Base-by-base conservation (phyloP, 1,140 invertebrate genomes). In the Geopemphigus sp. region DNA sequence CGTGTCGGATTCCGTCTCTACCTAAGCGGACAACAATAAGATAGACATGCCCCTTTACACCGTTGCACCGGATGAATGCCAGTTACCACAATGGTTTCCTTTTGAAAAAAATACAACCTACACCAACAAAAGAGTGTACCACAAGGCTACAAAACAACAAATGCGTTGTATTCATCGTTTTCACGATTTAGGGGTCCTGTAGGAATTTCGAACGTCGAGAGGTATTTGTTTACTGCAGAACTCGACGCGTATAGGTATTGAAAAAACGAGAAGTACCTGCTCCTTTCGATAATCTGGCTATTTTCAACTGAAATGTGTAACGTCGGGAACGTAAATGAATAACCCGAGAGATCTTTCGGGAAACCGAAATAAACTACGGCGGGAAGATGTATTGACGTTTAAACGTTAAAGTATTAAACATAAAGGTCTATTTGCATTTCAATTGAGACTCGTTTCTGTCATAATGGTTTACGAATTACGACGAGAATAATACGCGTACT, bases 11-110 rank as follows among this genome's bases (percentile, higher is more conserved):
- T 59, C 56, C 56, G 26, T 2, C 4, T 32, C 5, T 64, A 50
- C 66, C 66, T 50, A 50, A 68, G 50, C 15, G 22, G 45, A 68
- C 45, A 68, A 68, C 66, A 68, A 68, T 68, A 24, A 47, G 66
- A 50, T 10, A 14, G 39, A 68, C 24, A 68, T 24, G n/a, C 22
- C 22, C 66, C 45, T 68, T 50, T 68, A 68, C 47, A 50, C 66
- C 50, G 66, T 5, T 24, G 39, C 22, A 68, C 39, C 45, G 24
- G 14, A 68, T 50, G 66, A 68, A 68, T 68, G 12, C 12, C 15
- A 15, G 15, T 22, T 14, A 47, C 12, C 24, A 68, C 66, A 68
- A 68, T 68, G 66, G 66, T 68, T 68, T 68, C 22, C 39, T 68
- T 68, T 50, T 47, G 22, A 50, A 24, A 68, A 68, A 50, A 68